Conservation (phyloP, 2,113 vertebrate species). For the Pelecanus crispus region DNA sequence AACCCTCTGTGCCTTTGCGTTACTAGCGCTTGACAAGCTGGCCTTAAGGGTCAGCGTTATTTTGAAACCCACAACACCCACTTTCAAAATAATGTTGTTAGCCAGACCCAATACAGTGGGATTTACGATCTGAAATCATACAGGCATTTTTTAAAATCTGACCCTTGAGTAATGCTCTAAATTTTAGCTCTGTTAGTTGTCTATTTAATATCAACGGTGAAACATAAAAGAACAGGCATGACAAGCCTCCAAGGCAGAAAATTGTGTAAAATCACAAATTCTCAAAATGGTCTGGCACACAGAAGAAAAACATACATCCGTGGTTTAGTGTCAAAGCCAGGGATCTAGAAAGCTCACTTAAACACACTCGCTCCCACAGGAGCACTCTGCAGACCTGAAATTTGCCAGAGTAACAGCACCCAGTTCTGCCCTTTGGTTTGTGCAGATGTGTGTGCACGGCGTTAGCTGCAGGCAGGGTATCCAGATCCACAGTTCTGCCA, state of each 20-base stretch:
- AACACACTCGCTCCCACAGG: accelerated
- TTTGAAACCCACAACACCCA: background rate
- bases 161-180: background rate
- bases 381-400: background rate
- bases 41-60: background rate
- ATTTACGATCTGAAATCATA: background rate
- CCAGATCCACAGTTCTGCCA: slow-evolving; percentile 17
- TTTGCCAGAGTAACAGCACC: slow-evolving; percentile 17
- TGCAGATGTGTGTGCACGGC: background rate
- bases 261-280: slow-evolving; percentile 28
- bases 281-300: slow-evolving; percentile 17
- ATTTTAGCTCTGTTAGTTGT: slow-evolving; percentile 10
- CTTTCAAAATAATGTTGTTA: background rate
- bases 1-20: background rate
- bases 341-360: background rate
- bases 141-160: background rate
- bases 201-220: background rate
- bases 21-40: background rate
- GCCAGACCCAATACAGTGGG: background rate
- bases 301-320: background rate
- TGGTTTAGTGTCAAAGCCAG: slow-evolving; percentile 14
- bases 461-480: background rate
- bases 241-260: slow-evolving; percentile 6
- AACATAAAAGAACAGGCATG: slow-evolving; percentile 12
- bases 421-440: background rate